phyloP scores from a whole-genome alignment of 2,888 invertebrate genomes.

The Julus scandinavius region DNA sequence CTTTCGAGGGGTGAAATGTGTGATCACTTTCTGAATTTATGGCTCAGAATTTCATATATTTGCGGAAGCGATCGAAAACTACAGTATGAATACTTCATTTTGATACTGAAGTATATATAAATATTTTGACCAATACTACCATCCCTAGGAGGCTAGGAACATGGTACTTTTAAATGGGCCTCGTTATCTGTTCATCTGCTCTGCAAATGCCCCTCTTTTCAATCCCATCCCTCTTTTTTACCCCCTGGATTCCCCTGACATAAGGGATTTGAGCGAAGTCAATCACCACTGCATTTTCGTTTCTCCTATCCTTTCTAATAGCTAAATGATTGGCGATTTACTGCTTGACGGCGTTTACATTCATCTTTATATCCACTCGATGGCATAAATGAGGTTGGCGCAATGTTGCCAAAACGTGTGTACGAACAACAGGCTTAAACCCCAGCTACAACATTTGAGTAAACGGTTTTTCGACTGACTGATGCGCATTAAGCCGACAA shows the following conservation, averaged over 20 bases:
- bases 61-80: too few species aligned
- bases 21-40: too few species aligned
- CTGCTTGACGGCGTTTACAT: constrained; percentile 53
- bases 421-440: constrained; percentile 40
- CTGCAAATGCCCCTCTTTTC: neutral
- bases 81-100: too few species aligned
- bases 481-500: constrained; percentile 11
- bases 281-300: constrained; percentile 53
- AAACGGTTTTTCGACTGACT: constrained; percentile 48
- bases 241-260: constrained; percentile 44
- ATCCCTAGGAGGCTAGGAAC: neutral
- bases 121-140: too few species aligned
- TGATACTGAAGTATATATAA: too few species aligned
- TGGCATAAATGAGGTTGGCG: constrained; percentile 7
- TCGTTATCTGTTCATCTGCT: constrained; percentile 6
- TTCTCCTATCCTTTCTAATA: constrained; percentile 51
- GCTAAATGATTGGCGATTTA: constrained; percentile 55
- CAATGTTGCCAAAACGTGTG: neutral
- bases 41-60: too few species aligned
- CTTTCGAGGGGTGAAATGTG: too few species aligned
- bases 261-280: constrained; percentile 41
- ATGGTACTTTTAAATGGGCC: neutral
- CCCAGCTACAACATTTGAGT: constrained; percentile 14
- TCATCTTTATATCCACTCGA: constrained; percentile 2
- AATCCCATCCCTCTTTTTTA: neutral